These are phyloP conservation scores for Cassiopea xamachana DNA, from an alignment of 30 jellyfish, hydroid and myxozoan genomes.

Conservation along the genomic window DNA sequence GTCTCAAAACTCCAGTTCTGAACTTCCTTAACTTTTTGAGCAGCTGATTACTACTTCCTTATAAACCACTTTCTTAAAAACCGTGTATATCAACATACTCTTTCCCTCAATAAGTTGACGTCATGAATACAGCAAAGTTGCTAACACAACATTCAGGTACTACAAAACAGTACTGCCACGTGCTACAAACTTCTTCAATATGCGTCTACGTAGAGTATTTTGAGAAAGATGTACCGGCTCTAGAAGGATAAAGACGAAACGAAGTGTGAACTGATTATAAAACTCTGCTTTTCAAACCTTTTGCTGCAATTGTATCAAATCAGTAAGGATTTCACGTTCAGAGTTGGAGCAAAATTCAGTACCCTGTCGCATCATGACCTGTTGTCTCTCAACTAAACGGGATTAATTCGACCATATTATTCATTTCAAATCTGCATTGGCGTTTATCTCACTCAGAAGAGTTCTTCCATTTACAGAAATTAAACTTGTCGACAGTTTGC, in stretches of 20 bases:
- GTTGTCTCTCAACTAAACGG: neutral
- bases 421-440: neutral
- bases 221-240: neutral
- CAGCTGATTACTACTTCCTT: too few species aligned
- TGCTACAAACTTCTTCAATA: neutral
- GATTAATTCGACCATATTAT: neutral
- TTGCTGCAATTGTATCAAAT: constrained; percentile 84
- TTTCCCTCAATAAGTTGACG: too few species aligned
- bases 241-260: neutral
- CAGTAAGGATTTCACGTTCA: constrained; percentile 81
- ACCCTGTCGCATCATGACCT: constrained; percentile 56
- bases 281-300: constrained; percentile 48
- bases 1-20: too few species aligned
- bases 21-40: too few species aligned
- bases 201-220: neutral
- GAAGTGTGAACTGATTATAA: neutral
- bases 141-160: too few species aligned
- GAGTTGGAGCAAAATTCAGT: constrained; percentile 67
- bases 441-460: neutral
- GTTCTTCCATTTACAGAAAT: neutral
- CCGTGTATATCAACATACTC: too few species aligned
- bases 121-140: too few species aligned
- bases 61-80: too few species aligned
- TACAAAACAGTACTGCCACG: neutral
- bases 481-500: neutral